Evolutionary conservation across 92 coral and sea anemone genomes (phyloP), one percentile per base, ranked within the genome.

Genomic region (Palythoa caribaeorum): DNA sequence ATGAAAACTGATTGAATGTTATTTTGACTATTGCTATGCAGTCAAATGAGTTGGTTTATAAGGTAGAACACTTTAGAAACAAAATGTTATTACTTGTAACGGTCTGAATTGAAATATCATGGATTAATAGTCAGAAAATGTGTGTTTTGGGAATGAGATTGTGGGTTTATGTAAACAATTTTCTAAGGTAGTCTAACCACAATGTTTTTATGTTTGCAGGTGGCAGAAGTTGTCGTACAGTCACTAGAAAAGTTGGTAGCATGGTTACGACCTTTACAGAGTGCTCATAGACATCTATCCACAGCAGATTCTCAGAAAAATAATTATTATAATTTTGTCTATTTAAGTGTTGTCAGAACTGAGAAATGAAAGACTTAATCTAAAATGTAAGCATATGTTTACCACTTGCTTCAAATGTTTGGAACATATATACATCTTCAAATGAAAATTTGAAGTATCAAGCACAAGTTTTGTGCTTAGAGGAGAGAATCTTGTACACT

Each of bases 181-280:
- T 44, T 44, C 6, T 2, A 0, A 3, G 7, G 50, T 28, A 28
- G 5, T 44, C 6, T 39, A 59, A 63, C 1, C 6, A 9, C 10
- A 63, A 63, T 9, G 35, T 77, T 36, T 86, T 76, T 77, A 71
- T 77, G n/a, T 59, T 52, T 87, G 52, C 73, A 87, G 94, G 96
- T 79, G 94, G 96, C 9, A 78, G 92, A 83, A 92, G 93, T 66
- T 96, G 99, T 90, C 92, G 96, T 21, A 96, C 99, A 28, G 98
- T 96, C 14, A 96, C 99, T 54, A 96, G 99, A 83, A 92, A 93
- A 92, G 96, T 96, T 87, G 99, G 99, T 69, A 96, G 94, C 69
- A 96, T 95, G 98, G 98, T 96, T 51, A 96, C 99, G 38, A 96
- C 99, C 20, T 95, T 91, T 84, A 96, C 99, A 51, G 98, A 96